These are phyloP conservation scores for Hippocampus comes DNA, from an alignment of 2,113 vertebrate genomes.

Conservation along the genomic window DNA sequence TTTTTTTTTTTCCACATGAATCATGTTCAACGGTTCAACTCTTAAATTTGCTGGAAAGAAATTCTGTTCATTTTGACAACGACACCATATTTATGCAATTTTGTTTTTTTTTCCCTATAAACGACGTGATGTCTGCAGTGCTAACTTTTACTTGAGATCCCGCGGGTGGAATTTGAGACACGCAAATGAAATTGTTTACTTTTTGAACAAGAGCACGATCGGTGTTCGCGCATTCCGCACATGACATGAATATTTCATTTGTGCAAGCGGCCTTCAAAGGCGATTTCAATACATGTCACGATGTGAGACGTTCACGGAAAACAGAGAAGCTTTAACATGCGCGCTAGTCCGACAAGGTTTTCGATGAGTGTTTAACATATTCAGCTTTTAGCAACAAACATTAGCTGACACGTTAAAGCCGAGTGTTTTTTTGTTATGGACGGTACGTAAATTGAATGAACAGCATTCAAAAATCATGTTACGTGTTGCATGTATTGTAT, in stretches of 20 bases:
- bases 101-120: constrained; percentile 11
- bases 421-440: too few relatives aligned
- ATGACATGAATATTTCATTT: constrained; percentile 55
- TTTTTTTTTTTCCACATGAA: not conserved
- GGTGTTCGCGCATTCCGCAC: constrained; percentile 19
- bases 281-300: constrained; percentile 21
- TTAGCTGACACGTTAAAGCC: too few relatives aligned
- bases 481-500: too few relatives aligned
- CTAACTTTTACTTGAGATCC: constrained; percentile 7
- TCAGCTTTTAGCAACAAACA: not conserved
- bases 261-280: constrained; percentile 15
- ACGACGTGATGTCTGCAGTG: constrained; percentile 12
- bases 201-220: constrained; percentile 10
- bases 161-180: not conserved
- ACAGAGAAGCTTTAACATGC: constrained; percentile 9
- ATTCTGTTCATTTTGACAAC: constrained; percentile 13
- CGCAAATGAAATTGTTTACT: not conserved
- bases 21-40: constrained; percentile 24
- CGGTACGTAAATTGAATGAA: too few relatives aligned
- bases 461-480: too few relatives aligned
- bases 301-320: constrained; percentile 6
- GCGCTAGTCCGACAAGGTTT: constrained; percentile 8
- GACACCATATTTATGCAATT: constrained; percentile 28
- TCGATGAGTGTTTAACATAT: constrained; percentile 29
- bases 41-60: constrained; percentile 28